These are phyloP conservation scores for Omphaloscelis lunosa DNA, from an alignment of 2,888 invertebrate species.

Conservation along the genomic window DNA sequence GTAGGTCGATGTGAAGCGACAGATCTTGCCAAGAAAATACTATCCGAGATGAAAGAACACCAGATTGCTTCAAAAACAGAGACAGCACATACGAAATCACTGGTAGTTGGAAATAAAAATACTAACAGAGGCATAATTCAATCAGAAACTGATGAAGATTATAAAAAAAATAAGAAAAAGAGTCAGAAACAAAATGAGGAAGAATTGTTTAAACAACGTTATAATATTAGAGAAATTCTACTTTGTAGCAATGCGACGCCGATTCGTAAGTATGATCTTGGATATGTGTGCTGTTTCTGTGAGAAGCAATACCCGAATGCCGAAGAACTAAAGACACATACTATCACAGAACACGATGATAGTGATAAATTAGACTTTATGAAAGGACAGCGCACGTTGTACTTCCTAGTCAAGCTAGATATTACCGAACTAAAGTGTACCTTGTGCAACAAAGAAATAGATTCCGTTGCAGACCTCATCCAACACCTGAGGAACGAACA, in stretches of 20 bases:
- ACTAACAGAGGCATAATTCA: neutral
- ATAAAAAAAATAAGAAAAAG: slow-evolving; percentile 24
- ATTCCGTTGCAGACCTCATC: slow-evolving; percentile 44
- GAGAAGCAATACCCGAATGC: slow-evolving; percentile 68
- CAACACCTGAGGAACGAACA: slow-evolving; percentile 50
- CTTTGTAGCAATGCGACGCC: slow-evolving; percentile 80
- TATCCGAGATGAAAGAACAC: slow-evolving; percentile 28
- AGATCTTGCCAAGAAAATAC: slow-evolving; percentile 47
- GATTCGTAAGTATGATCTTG: slow-evolving; percentile 72
- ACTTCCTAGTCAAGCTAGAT: slow-evolving; percentile 76
- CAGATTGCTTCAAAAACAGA: neutral
- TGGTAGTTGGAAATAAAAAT: slow-evolving; percentile 18
- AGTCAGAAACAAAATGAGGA: slow-evolving; percentile 36
- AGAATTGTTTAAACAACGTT: slow-evolving; percentile 56
- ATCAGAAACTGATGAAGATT: slow-evolving; percentile 1
- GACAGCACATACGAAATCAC: neutral
- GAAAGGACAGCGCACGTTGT: slow-evolving; percentile 62
- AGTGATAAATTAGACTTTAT: slow-evolving; percentile 68
- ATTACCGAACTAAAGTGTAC: slow-evolving; percentile 70
- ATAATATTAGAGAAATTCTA: slow-evolving; percentile 75
- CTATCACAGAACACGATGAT: slow-evolving; percentile 70
- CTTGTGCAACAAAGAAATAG: slow-evolving; percentile 47
- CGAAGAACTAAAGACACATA: slow-evolving; percentile 76
- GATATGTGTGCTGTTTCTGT: slow-evolving; percentile 79
- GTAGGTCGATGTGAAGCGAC: slow-evolving; percentile 58